Percentiles rank a stretch among this genome's conserved stretches.
These are phyloP conservation scores for Proterorhinus semilunaris DNA, from an alignment of 2,113 vertebrate genomes.

Conservation along the genomic window DNA sequence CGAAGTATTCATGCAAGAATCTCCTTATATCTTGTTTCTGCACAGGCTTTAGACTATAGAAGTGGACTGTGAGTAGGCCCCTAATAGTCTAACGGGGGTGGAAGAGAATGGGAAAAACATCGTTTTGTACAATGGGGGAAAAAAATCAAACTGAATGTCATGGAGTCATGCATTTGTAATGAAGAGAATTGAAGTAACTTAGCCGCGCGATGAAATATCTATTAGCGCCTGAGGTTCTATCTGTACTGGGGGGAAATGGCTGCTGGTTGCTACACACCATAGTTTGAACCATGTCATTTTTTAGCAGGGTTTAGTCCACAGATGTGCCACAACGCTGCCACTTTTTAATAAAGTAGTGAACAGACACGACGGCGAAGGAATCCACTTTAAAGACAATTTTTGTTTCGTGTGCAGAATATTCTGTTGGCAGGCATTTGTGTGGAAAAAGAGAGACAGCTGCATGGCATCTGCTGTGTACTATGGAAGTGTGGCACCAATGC, in stretches of 20 bases:
- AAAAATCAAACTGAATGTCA: slow-evolving; percentile 8
- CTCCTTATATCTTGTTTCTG: neutral
- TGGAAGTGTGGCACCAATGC: too few relatives aligned
- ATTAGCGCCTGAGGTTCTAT: slow-evolving; percentile 5
- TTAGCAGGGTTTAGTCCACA: too few relatives aligned
- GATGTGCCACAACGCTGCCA: too few relatives aligned
- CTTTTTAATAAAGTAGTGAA: too few relatives aligned
- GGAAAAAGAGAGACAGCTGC: too few relatives aligned
- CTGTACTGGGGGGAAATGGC: neutral
- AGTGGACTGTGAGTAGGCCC: neutral
- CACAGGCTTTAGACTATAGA: slow-evolving; percentile 11
- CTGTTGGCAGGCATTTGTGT: too few relatives aligned
- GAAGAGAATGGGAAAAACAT: slow-evolving; percentile 14
- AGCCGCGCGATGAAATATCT: slow-evolving; percentile 4
- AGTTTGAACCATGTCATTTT: too few relatives aligned
- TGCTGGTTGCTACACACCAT: too few relatives aligned
- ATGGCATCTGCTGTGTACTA: too few relatives aligned
- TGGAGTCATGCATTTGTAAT: slow-evolving; percentile 20
- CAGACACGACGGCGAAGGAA: too few relatives aligned
- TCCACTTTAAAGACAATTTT: too few relatives aligned
- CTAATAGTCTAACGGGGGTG: slow-evolving; percentile 29
- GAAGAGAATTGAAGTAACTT: slow-evolving; percentile 17
- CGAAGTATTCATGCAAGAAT: slow-evolving; percentile 1
- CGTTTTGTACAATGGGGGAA: neutral
- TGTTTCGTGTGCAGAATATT: too few relatives aligned